phyloP scores from a whole-genome alignment of 2,888 invertebrate genomes.

The Drosophila prolongata region DNA sequence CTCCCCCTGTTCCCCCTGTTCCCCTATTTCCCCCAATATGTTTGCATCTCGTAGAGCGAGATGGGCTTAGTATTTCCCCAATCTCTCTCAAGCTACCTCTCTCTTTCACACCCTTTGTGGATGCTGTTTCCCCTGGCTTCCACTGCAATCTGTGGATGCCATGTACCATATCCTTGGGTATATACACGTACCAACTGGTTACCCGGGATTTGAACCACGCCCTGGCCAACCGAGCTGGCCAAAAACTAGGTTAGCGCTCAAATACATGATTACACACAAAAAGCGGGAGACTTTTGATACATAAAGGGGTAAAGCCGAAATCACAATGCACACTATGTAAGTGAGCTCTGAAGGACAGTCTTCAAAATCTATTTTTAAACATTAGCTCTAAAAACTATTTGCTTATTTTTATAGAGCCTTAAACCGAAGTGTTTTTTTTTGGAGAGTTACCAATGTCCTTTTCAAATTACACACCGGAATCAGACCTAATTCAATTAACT shows the following conservation, averaged over 20 bases:
- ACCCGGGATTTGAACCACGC: constrained; percentile 79
- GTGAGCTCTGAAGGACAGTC: too few relatives aligned
- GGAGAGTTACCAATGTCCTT: not conserved
- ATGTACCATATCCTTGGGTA: constrained; percentile 16
- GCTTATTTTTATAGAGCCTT: too few relatives aligned
- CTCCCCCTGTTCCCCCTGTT: not conserved
- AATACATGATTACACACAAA: constrained; percentile 17
- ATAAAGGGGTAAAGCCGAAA: not conserved
- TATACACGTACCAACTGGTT: constrained; percentile 49
- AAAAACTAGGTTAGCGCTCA: constrained; percentile 69
- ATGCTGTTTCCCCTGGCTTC: constrained; percentile 54
- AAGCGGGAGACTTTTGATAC: not conserved
- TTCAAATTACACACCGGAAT: not conserved
- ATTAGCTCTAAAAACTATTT: too few relatives aligned
- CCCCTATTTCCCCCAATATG: too few relatives aligned
- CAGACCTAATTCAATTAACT: constrained; percentile 16
- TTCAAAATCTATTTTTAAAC: too few relatives aligned
- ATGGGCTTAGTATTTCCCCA: constrained; percentile 47
- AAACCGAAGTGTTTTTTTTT: too few relatives aligned
- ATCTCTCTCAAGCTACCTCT: constrained; percentile 46
- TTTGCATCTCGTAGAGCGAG: constrained; percentile 7
- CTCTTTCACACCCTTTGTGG: constrained; percentile 66
- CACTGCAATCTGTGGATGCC: constrained; percentile 20
- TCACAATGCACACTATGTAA: too few relatives aligned
- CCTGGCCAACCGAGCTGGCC: constrained; percentile 68